Conservation (phyloP, 2,888 invertebrate species). For the Craniophora ligustri region DNA sequence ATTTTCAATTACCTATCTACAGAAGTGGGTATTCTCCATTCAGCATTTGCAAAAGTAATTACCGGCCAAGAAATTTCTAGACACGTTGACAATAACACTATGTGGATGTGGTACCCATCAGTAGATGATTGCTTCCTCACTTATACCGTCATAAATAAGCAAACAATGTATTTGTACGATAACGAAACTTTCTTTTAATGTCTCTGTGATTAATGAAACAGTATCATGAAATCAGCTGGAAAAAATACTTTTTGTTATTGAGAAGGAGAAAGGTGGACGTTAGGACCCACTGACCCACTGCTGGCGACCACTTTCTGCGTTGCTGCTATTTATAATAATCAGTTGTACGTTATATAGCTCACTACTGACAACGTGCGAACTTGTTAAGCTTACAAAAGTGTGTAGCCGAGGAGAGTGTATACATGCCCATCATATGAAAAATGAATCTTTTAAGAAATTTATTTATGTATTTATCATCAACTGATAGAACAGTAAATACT, state of each 20-base stretch:
- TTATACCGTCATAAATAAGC: conserved; percentile 47
- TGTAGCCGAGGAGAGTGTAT: too few relatives aligned
- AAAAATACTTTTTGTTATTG: conserved; percentile 46
- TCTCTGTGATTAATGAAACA: conserved; percentile 56
- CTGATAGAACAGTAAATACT: too few relatives aligned
- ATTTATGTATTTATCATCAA: too few relatives aligned
- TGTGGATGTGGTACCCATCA: conserved; percentile 13
- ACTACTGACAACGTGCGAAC: conserved; percentile 15
- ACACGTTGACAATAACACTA: conserved; percentile 6
- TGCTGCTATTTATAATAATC: conserved; percentile 65
- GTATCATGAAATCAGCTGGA: conserved; percentile 70
- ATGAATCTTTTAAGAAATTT: too few relatives aligned
- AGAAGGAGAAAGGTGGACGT: conserved; percentile 78
- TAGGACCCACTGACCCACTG: conserved; percentile 80
- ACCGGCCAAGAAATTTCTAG: conserved; percentile 12
- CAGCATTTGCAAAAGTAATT: conserved; percentile 25
- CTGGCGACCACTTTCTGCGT: conserved; percentile 75
- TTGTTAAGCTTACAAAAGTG: conserved; percentile 1
- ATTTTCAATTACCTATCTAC: not conserved
- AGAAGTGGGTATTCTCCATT: not conserved
- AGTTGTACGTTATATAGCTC: conserved; percentile 33
- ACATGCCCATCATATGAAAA: too few relatives aligned
- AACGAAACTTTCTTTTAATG: conserved; percentile 60
- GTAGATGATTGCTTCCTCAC: conserved; percentile 47
- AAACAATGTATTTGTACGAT: conserved; percentile 51